These are phyloP conservation scores for Mastigias papua DNA, from an alignment of 30 jellyfish, hydroid and myxozoan genomes.

Conservation along the genomic window DNA sequence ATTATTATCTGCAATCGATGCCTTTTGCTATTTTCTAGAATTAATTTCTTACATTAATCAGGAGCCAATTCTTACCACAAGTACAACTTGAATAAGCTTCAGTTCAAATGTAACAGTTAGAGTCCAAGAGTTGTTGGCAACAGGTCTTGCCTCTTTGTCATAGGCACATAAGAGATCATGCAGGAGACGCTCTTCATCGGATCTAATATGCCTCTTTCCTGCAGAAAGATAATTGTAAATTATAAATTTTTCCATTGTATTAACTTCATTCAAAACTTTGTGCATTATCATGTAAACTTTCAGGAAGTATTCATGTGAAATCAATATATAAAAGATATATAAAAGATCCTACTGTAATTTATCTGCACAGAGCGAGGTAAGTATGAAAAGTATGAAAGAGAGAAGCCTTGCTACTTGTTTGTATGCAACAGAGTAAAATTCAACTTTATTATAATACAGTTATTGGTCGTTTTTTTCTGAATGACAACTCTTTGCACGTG, in stretches of 20 bases:
- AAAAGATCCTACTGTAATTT: no score
- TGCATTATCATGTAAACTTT: no score
- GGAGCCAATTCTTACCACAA: conserved; percentile 44
- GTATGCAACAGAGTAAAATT: no score
- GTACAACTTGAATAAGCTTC: conserved; percentile 75
- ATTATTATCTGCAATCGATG: neutral
- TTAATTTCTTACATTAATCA: neutral
- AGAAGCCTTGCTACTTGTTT: no score
- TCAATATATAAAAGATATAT: no score
- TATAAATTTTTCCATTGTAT: neutral
- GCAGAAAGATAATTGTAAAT: neutral
- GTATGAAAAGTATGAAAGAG: no score
- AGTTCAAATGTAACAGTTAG: conserved; percentile 51
- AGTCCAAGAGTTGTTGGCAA: neutral
- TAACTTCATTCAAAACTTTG: no score
- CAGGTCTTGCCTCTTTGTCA: conserved; percentile 81
- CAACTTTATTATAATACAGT: no score
- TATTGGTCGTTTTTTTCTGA: no score
- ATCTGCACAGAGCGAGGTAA: no score
- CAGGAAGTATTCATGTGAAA: no score
- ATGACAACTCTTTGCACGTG: no score
- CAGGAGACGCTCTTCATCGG: conserved; percentile 62
- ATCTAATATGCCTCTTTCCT: conserved; percentile 29
- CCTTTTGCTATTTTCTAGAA: neutral
- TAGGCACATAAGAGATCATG: conserved; percentile 61